Base-by-base conservation (phyloP, 2,888 invertebrate genomes). In the Xanthia icteritia region DNA sequence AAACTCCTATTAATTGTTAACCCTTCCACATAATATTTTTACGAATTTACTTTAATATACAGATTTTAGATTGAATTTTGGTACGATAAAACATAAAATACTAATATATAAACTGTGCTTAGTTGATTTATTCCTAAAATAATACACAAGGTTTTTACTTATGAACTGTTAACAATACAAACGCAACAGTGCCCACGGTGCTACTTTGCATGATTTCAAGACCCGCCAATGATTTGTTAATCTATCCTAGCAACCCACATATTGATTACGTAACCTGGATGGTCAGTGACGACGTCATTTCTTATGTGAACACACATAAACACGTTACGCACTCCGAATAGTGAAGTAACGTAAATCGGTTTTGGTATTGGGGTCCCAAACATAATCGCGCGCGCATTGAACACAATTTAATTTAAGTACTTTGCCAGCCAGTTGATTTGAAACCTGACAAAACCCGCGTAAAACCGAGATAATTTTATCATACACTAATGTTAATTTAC, bases 361-460 rank as follows among this genome's bases (percentile, higher is more conserved):
- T 73, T 61, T 69, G 23, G n/a, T 69, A 63, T n/a, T 56, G 20
- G 36, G 27, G 31, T 45, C 39, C 31, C 39, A 61, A 71, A 70
- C 56, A 70, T 70, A 83, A 87, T 85, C 84, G 78, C 80, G 66
- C 70, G 79, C 82, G 86, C 68, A 81, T 77, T 81, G 51, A 63
- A 75, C 60, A 73, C 64, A 74, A 73, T 72, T 51, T 51, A 20
- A 20, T 51, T 23, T 31, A 63, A 76, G 76, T 73, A 77, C 64
- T 76, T 77, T 79, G 72, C 64, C 69, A 54, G 56, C 68, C 77
- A 78, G 60, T 79, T 77, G 36, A 54, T 72, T 77, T 61, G n/a
- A 63, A 73, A 70, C 17, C 54, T 65, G 69, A 66, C 72, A 74
- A 72, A 70, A 60, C 63, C 69, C 56, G n/a, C 42, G 73, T 74